Conservation (phyloP, 2,888 invertebrate species). For the Epinotia brunnichana region DNA sequence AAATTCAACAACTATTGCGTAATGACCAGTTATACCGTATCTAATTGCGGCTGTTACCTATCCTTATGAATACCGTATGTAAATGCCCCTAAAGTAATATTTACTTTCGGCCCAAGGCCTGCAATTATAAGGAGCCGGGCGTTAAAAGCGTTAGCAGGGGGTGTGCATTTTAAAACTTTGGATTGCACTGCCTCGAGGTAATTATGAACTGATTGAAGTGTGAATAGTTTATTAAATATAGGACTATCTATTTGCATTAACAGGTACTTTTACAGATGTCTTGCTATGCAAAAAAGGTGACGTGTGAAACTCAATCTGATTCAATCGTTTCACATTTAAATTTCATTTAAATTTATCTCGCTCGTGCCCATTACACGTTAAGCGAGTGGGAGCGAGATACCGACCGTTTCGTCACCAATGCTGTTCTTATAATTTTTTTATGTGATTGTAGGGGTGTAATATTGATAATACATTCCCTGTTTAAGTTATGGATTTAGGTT, state of each 20-base stretch:
- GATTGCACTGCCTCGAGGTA: slow-evolving; percentile 23
- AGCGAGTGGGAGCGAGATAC: background rate
- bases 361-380: background rate
- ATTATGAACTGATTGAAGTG: slow-evolving; percentile 27
- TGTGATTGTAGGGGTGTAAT: no score
- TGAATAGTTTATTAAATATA: slow-evolving; percentile 19
- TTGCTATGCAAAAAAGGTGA: background rate
- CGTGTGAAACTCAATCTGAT: background rate
- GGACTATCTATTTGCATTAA: slow-evolving; percentile 10
- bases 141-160: slow-evolving; percentile 31
- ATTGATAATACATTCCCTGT: no score
- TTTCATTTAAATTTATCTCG: background rate
- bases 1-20: slow-evolving; percentile 28
- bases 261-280: background rate
- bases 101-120: slow-evolving; percentile 21
- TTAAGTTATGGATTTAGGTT: no score
- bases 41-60: slow-evolving; percentile 27
- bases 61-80: slow-evolving; percentile 33
- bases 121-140: slow-evolving; percentile 29
- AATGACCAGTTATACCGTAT: slow-evolving; percentile 23
- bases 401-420: background rate
- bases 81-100: slow-evolving; percentile 31
- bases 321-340: background rate
- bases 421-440: background rate
- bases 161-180: slow-evolving; percentile 24